Evolutionary conservation across 2,888 invertebrate genomes (phyloP).

Genomic region (Agrilus mali): DNA sequence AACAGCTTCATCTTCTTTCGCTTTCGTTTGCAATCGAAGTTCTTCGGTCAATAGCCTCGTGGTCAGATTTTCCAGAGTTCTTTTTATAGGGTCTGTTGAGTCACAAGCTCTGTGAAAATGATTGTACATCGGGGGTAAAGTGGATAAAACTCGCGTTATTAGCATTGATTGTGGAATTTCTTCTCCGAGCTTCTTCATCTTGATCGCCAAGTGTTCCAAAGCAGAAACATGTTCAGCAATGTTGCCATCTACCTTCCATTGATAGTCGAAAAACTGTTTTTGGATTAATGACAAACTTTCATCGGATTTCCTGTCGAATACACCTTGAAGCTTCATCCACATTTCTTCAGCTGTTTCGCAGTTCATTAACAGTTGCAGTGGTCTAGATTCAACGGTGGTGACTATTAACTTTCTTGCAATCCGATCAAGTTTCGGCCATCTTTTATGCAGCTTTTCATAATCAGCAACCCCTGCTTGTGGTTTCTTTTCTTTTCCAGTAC

Average conservation of each 20-base stretch:
- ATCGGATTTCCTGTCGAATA: too few species aligned
- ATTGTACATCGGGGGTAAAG: too few species aligned
- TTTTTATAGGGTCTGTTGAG: not conserved
- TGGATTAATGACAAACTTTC: too few species aligned
- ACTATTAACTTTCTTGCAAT: constrained; percentile 14
- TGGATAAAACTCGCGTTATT: not conserved
- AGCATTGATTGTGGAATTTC: constrained; percentile 12
- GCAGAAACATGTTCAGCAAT: too few species aligned
- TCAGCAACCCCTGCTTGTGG: not conserved
- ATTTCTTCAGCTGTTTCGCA: too few species aligned
- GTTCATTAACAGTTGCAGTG: too few species aligned
- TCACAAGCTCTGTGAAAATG: too few species aligned
- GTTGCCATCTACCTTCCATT: too few species aligned
- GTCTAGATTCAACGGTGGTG: constrained; percentile 13
- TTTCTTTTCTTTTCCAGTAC: constrained; percentile 6
- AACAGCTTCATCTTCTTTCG: not conserved
- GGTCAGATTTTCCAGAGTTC: constrained; percentile 5
- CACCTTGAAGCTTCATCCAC: constrained; percentile 10
- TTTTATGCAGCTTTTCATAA: not conserved
- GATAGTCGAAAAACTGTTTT: too few species aligned
- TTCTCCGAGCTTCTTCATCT: constrained; percentile 12
- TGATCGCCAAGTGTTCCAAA: constrained; percentile 11
- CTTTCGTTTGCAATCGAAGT: not conserved
- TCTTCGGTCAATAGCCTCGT: constrained; percentile 5
- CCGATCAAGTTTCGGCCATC: constrained; percentile 12